Conservation (phyloP, 2,797 vertebrate genomes). For the Phoxinus dragarum region DNA sequence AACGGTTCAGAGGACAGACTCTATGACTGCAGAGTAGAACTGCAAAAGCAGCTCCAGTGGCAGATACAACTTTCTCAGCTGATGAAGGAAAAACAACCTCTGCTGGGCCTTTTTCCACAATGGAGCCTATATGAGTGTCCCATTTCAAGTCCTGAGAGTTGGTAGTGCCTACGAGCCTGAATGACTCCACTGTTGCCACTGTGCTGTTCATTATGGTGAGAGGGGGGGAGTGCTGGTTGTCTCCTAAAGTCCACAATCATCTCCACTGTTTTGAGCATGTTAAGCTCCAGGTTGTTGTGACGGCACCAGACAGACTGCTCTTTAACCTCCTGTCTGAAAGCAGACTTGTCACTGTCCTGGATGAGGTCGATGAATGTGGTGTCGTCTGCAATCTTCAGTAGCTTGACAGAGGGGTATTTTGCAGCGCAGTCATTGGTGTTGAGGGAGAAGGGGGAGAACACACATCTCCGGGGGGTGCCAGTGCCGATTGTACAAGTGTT, state of each 20-base stretch:
- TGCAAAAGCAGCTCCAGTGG: no score
- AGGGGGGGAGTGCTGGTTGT: neutral
- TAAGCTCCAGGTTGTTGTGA: conserved; percentile 3
- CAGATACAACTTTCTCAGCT: neutral
- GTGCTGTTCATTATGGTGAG: neutral
- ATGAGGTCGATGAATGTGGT: neutral
- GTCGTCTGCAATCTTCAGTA: neutral
- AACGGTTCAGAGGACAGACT: neutral
- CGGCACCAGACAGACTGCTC: neutral
- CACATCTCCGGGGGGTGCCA: neutral
- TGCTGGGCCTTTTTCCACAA: neutral
- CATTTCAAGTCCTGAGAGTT: neutral
- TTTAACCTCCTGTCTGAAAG: neutral
- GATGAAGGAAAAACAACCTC: neutral
- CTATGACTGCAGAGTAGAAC: neutral
- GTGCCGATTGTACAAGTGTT: neutral
- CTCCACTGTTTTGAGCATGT: neutral
- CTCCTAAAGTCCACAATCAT: neutral
- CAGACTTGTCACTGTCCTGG: neutral
- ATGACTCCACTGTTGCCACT: neutral
- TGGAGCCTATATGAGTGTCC: neutral
- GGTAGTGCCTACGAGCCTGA: neutral
- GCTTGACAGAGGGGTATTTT: neutral
- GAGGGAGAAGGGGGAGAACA: neutral
- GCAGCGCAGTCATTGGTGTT: neutral